These are phyloP conservation scores for Lithophane socia DNA, from an alignment of 2,888 invertebrate genomes.

Conservation along the genomic window DNA sequence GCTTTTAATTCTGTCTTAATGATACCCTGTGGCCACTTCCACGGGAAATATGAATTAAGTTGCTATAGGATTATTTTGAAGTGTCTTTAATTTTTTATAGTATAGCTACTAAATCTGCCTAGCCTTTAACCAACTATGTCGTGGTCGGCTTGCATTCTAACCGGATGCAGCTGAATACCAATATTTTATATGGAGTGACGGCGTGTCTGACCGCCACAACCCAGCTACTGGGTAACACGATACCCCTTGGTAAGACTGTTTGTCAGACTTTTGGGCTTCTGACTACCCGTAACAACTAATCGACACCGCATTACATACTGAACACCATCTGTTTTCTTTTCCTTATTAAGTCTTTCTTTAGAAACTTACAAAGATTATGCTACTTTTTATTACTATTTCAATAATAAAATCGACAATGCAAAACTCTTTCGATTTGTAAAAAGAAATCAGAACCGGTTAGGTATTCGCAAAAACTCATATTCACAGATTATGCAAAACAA, in stretches of 20 bases:
- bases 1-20: constrained; percentile 18
- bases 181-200: no score
- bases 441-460: constrained; percentile 10
- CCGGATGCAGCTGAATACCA: no score
- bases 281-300: background rate
- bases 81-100: background rate
- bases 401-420: background rate
- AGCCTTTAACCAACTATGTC: no score
- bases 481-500: constrained; percentile 12
- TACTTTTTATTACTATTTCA: background rate
- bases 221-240: no score
- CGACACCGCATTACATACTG: background rate
- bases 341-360: background rate
- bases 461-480: background rate
- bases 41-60: constrained; percentile 12
- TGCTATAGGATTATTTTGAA: background rate
- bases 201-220: no score
- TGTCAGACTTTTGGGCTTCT: background rate
- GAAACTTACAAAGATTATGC: background rate
- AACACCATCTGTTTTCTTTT: no score
- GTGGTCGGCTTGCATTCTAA: no score
- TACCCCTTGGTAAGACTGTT: background rate
- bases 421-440: background rate
- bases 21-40: constrained; percentile 3
- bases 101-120: background rate